Evolutionary conservation across 35 echinoderm and acorn worm species (phyloP).

Genomic region (Lytechinus pictus): DNA sequence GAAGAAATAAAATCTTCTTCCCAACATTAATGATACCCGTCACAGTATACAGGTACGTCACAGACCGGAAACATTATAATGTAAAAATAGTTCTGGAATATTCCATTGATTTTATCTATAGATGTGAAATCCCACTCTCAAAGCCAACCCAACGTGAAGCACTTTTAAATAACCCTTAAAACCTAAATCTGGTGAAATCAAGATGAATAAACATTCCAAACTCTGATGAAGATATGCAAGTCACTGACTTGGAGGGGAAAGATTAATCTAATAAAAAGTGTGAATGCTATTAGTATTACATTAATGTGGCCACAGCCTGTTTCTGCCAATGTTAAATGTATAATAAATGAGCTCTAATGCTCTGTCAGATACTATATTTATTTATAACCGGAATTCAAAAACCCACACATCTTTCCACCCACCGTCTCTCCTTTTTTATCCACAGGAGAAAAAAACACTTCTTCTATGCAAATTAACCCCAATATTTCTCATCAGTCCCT

Average conservation of each 20-base stretch:
- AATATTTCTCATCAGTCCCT: conserved; percentile 18
- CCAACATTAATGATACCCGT: no score
- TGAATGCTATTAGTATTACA: neutral
- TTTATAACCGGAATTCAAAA: neutral
- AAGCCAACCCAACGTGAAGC: neutral
- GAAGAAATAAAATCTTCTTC: no score
- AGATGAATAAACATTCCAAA: neutral
- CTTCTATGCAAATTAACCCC: neutral
- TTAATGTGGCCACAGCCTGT: neutral
- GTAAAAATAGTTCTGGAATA: no score
- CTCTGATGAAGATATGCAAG: neutral
- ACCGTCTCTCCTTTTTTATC: neutral
- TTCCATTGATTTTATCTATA: no score
- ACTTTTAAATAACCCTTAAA: neutral
- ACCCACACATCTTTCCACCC: neutral
- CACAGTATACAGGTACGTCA: no score
- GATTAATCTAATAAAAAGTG: neutral
- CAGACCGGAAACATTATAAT: no score
- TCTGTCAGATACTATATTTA: neutral
- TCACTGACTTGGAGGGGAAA: neutral
- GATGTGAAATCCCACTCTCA: no score
- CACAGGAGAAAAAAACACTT: neutral
- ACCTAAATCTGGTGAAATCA: neutral
- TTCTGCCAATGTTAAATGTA: neutral
- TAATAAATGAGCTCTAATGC: neutral